These are phyloP conservation scores for Melanerpes formicivorus DNA, from an alignment of 2,113 vertebrate species.

Conservation along the genomic window DNA sequence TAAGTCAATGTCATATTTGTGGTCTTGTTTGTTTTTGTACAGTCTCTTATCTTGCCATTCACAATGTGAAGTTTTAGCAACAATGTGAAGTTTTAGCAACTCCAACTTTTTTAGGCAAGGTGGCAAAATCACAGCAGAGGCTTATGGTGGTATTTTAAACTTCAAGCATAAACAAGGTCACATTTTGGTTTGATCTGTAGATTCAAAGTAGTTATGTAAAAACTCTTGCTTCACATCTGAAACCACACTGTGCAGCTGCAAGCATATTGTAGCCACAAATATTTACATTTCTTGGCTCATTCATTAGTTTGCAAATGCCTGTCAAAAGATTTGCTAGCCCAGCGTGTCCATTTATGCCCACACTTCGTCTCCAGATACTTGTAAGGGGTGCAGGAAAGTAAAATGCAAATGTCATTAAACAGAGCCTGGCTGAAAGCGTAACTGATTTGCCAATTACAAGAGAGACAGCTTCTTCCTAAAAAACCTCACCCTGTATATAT, in stretches of 20 bases:
- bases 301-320: not conserved
- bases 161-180: not conserved
- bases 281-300: constrained; percentile 4
- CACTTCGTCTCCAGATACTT: not conserved
- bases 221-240: not conserved
- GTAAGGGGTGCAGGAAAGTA: not conserved
- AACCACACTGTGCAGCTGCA: constrained; percentile 5
- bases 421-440: not conserved
- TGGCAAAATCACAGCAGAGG: not conserved
- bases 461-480: not conserved
- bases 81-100: not conserved
- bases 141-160: not conserved
- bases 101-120: not conserved
- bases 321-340: not conserved
- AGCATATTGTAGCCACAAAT: not conserved
- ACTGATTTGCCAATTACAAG: not conserved
- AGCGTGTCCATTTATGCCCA: not conserved
- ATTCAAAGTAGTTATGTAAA: not conserved
- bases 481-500: not conserved
- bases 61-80: not conserved
- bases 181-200: not conserved
- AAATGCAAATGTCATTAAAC: not conserved
- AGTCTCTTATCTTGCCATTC: not conserved
- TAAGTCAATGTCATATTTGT: not conserved
- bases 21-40: not conserved